Conservation (phyloP, 2,797 vertebrate species). For the Novumbra hubbsi region DNA sequence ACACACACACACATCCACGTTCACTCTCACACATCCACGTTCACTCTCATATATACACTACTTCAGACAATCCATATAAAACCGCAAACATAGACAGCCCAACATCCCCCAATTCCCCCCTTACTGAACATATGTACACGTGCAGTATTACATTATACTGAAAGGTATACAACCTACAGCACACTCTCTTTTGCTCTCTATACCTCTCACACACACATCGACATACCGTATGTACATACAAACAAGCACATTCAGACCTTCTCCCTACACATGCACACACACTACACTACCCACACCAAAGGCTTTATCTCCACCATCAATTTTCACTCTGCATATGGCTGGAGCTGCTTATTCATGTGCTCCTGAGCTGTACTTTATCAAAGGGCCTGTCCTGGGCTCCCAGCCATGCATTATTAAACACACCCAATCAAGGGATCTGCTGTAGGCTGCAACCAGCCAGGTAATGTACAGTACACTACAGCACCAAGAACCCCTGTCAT, state of each 20-base stretch:
- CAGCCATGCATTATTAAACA: conserved; percentile 83
- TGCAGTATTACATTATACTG: conserved; percentile 12
- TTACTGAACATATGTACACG: conserved; percentile 6
- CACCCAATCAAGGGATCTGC: conserved; percentile 61
- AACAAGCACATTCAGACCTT: conserved; percentile 39
- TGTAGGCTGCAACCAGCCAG: conserved; percentile 50
- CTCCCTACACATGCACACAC: conserved; percentile 40
- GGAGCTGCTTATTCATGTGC: conserved; percentile 80
- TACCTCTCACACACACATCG: conserved; percentile 8
- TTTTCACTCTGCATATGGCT: conserved; percentile 79
- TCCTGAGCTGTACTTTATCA: conserved; percentile 79
- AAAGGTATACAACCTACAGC: neutral
- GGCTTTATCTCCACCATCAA: conserved; percentile 81
- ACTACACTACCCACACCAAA: conserved; percentile 11
- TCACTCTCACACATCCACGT: conserved; percentile 11
- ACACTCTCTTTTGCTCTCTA: conserved; percentile 14
- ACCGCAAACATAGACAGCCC: conserved; percentile 26
- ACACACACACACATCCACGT: conserved; percentile 22
- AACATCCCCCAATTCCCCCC: neutral
- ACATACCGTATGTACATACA: conserved; percentile 10
- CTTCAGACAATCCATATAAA: conserved; percentile 16
- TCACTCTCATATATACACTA: conserved; percentile 1
- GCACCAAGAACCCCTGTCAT: conserved; percentile 21
- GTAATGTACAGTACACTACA: conserved; percentile 23
- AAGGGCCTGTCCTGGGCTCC: conserved; percentile 73